Conservation (phyloP, 2,888 invertebrate genomes). For the Diadromus collaris region DNA sequence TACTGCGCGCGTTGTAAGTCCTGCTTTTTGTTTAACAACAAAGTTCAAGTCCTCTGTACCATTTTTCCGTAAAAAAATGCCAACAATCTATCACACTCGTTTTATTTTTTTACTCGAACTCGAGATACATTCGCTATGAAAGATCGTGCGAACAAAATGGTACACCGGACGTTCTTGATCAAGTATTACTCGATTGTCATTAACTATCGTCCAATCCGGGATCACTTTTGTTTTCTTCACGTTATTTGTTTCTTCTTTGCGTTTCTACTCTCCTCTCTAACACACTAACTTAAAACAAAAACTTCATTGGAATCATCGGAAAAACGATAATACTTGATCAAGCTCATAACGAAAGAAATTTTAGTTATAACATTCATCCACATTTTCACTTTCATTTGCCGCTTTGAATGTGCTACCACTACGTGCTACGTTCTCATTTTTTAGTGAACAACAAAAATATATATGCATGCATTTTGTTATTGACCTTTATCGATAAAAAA, state of each 20-base stretch:
- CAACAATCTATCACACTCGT: background rate
- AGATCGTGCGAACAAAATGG: conserved; percentile 68
- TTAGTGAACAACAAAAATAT: conserved; percentile 24
- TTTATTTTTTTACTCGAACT: conserved; percentile 10
- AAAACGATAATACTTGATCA: conserved; percentile 77
- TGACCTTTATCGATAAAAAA: conserved; percentile 30
- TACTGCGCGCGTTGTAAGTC: conserved; percentile 80
- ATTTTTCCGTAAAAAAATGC: conserved; percentile 63
- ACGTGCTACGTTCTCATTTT: conserved; percentile 63
- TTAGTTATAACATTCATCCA: conserved; percentile 77
- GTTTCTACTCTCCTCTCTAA: conserved; percentile 27
- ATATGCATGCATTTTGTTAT: conserved; percentile 46
- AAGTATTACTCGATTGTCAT: conserved; percentile 72
- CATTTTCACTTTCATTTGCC: conserved; percentile 79
- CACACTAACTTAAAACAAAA: conserved; percentile 64
- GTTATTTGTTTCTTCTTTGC: conserved; percentile 13
- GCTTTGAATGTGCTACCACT: conserved; percentile 78
- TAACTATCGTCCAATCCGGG: conserved; percentile 48
- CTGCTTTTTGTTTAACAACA: conserved; percentile 79
- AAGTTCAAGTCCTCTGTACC: conserved; percentile 72
- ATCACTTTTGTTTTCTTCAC: conserved; percentile 33
- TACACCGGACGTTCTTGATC: conserved; percentile 77
- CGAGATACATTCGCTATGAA: conserved; percentile 37
- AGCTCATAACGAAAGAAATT: conserved; percentile 74
- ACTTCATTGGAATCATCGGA: conserved; percentile 23